Base-by-base conservation (phyloP, 2,888 invertebrate species). In the Galerucella calmariensis region DNA sequence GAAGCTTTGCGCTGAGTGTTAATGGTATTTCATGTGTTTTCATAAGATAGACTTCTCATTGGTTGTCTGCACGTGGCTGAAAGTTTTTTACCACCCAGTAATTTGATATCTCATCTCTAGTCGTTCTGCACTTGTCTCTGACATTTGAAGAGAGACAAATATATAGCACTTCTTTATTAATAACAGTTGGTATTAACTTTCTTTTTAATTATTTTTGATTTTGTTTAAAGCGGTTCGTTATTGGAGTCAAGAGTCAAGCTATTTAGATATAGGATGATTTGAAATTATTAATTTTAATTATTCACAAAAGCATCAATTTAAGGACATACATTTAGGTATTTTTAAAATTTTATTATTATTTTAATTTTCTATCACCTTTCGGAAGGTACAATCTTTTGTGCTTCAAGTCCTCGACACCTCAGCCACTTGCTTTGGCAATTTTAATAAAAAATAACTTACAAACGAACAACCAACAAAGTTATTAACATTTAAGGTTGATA, bases 61-160 rank as follows among this genome's bases (percentile, higher is more conserved):
- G 83, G 84, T 75, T 76, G 77, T 74, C 77, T 83, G 81, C 84
- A 83, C 84, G 84, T 84, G 84, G 83, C 84, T 78, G 67, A 71
- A 69, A 74, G 75, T 82, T 83, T 80, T 83, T 81, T 79, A 72
- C 73, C 76, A 73, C 75, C 77, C 72, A 58, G 80, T 77, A 79
- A 80, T 75, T 44, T 65, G 80, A 79, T 74, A 78, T 73, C 76
- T 67, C 59, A 73, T 66, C 78, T 66, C 74, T 77, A 80, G 71
- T 77, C 74, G 75, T 73, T 71, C 72, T 80, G 78, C 80, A 81
- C 80, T 81, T 81, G 81, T 81, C 78, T 78, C 77, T 53, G 72
- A 69, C 68, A 69, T 63, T 48, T 51, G 63, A 44, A 75, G 65
- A 69, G 72, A 72, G 65, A 70, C 46, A 51, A 53, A 61, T 10